These are phyloP conservation scores for Gouania willdenowi DNA, from an alignment of 2,797 vertebrate species.

Conservation along the genomic window DNA sequence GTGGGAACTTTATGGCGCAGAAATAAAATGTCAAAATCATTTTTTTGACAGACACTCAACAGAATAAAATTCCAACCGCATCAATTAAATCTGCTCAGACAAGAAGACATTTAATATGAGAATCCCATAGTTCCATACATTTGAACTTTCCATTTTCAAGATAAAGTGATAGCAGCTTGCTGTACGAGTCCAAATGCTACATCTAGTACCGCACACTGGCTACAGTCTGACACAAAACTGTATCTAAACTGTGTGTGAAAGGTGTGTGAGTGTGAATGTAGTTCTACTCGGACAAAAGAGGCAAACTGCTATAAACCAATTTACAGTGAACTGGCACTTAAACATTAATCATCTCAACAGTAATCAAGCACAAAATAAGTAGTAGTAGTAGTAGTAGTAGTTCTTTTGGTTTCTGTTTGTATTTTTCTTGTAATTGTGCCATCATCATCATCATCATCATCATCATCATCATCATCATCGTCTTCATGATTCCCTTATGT, in stretches of 20 bases:
- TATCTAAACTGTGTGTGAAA: conserved; percentile 18
- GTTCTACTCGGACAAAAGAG: conserved; percentile 19
- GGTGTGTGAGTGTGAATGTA: conserved; percentile 33
- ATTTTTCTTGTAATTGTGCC: conserved; percentile 29
- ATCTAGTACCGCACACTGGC: conserved; percentile 21
- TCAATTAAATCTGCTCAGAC: no score
- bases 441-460: conserved; percentile 26
- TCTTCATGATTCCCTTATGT: conserved; percentile 17
- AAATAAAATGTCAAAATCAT: no score
- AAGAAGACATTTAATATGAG: no score
- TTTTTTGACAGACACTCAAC: no score
- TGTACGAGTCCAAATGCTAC: conserved; percentile 24
- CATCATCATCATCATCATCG: no score
- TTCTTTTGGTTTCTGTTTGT: conserved; percentile 30
- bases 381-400: no score
- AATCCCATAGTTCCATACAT: no score
- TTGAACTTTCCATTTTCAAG: no score
- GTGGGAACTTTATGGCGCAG: no score
- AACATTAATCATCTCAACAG: conserved; percentile 55
- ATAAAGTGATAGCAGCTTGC: no score
- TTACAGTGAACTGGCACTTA: conserved; percentile 57
- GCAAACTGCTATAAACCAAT: conserved; percentile 43
- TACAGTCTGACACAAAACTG: conserved; percentile 19
- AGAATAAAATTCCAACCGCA: no score
- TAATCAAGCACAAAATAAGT: conserved; percentile 59